These are phyloP conservation scores for Diplazon laetatorius DNA, from an alignment of 2,888 invertebrate species.

Conservation along the genomic window DNA sequence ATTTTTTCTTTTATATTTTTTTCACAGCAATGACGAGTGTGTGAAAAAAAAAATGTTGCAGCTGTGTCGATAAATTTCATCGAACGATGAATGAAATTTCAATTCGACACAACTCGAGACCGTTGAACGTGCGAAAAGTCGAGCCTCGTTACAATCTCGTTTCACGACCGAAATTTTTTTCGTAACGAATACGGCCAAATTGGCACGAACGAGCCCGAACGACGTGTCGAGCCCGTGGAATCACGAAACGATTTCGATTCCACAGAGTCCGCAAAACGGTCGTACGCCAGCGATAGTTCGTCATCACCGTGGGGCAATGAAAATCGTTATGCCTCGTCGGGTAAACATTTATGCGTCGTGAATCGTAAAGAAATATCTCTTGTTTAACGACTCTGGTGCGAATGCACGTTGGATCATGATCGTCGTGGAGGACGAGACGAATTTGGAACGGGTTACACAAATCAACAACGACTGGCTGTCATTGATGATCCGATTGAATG, in stretches of 20 bases:
- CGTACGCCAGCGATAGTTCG: slow-evolving; percentile 31
- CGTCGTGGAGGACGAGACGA: slow-evolving; percentile 4
- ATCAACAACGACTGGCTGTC: not conserved
- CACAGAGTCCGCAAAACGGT: not conserved
- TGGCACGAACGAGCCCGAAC: no score
- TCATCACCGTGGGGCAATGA: slow-evolving; percentile 50
- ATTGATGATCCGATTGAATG: no score
- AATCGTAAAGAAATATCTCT: slow-evolving; percentile 57
- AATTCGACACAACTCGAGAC: no score
- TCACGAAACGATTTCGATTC: no score
- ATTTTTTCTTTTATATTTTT: no score
- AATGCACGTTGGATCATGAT: slow-evolving; percentile 41
- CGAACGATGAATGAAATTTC: no score
- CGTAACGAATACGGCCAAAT: slow-evolving; percentile 24
- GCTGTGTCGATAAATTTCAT: no score
- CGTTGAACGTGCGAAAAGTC: no score
- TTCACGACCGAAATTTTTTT: slow-evolving; percentile 25
- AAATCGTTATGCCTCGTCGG: slow-evolving; percentile 45
- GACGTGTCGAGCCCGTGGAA: no score
- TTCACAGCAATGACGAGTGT: no score
- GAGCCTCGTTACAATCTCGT: slow-evolving; percentile 25
- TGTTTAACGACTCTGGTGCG: slow-evolving; percentile 45
- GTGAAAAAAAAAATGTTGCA: no score
- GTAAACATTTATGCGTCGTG: slow-evolving; percentile 57
- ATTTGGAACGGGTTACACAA: not conserved